Evolutionary conservation across 1,140 invertebrate genomes (phyloP).

Genomic region (Periplaneta americana): DNA sequence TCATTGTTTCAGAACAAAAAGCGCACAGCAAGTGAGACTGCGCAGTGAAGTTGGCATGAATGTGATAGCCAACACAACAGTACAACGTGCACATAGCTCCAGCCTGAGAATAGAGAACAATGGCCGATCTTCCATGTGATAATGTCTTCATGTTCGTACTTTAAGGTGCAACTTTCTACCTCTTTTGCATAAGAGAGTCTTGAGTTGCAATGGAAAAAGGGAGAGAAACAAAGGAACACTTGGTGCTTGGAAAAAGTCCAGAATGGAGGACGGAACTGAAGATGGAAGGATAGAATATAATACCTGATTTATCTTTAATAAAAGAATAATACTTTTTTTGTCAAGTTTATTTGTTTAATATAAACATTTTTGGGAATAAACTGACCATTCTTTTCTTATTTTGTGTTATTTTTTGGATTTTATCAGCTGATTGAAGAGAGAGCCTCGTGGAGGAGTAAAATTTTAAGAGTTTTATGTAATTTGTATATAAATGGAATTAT

Average conservation of each 20-base stretch:
- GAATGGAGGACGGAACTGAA: background rate
- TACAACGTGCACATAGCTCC: background rate
- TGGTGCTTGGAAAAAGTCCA: background rate
- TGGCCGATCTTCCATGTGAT: background rate
- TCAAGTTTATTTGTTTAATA: background rate
- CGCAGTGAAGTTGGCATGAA: background rate
- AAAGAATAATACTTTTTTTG: background rate
- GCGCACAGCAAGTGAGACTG: background rate
- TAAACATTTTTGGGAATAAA: background rate
- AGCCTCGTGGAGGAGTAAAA: background rate
- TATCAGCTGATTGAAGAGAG: background rate
- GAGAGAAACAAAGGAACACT: too few relatives aligned
- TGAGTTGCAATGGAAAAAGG: background rate
- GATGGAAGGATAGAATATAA: background rate
- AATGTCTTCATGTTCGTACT: background rate
- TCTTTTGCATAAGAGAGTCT: background rate
- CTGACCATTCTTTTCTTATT: background rate
- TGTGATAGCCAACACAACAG: background rate
- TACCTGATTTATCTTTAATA: background rate
- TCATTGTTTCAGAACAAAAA: background rate
- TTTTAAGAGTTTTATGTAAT: background rate
- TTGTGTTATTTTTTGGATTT: background rate
- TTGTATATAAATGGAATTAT: background rate
- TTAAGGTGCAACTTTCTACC: background rate
- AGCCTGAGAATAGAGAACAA: background rate